Evolutionary conservation across 2,888 invertebrate species (phyloP).

Genomic region (Pemphredon lugubris): DNA sequence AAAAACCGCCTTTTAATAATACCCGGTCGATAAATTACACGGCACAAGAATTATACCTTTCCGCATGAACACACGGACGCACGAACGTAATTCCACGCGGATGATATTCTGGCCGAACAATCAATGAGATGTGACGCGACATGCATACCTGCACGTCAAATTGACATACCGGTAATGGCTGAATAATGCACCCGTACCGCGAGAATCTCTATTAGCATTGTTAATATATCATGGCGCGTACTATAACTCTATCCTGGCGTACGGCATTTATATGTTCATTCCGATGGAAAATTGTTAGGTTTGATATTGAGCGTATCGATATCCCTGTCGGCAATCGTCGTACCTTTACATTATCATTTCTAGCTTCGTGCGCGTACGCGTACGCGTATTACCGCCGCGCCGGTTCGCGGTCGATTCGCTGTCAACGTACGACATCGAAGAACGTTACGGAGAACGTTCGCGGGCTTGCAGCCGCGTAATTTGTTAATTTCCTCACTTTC

Average conservation of each 20-base stretch:
- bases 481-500: slow-evolving; percentile 53
- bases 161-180: slow-evolving; percentile 65
- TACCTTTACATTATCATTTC: too few relatives aligned
- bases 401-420: too few relatives aligned
- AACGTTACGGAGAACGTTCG: too few relatives aligned
- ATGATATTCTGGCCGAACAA: slow-evolving; percentile 23
- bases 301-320: slow-evolving; percentile 17
- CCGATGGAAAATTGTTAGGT: slow-evolving; percentile 43
- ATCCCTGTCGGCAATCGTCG: too few relatives aligned
- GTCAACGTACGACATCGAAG: too few relatives aligned
- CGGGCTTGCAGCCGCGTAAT: slow-evolving; percentile 40
- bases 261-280: slow-evolving; percentile 23
- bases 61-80: neutral
- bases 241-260: slow-evolving; percentile 31
- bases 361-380: neutral
- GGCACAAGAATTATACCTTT: slow-evolving; percentile 3
- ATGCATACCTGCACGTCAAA: slow-evolving; percentile 54
- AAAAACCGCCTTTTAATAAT: too few relatives aligned
- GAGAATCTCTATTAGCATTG: slow-evolving; percentile 68
- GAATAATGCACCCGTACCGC: slow-evolving; percentile 61
- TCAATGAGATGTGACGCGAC: slow-evolving; percentile 32
- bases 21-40: too few relatives aligned
- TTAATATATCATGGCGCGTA: slow-evolving; percentile 61
- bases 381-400: too few relatives aligned
- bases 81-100: slow-evolving; percentile 22